phyloP scores from a whole-genome alignment of 2,113 vertebrate species.

The Cinclus cinclus region DNA sequence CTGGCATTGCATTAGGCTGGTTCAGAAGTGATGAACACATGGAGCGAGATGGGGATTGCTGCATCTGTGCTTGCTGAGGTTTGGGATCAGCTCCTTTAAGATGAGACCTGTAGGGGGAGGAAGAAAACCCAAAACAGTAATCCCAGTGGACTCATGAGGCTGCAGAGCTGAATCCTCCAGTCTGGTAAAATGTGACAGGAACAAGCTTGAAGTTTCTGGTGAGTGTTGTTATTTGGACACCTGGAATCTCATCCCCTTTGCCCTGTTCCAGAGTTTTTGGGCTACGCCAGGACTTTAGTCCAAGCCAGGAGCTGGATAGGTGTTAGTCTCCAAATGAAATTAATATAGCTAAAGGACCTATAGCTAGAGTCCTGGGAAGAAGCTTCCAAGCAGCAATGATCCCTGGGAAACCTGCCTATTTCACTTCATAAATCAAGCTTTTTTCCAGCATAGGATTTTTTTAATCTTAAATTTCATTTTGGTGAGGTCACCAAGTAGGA shows the following conservation, averaged over 20 bases:
- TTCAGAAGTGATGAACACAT: background rate
- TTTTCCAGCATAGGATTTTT: background rate
- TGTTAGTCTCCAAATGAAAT: background rate
- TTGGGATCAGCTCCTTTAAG: background rate
- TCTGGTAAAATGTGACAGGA: background rate
- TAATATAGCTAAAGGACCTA: background rate
- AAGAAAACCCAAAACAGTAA: accelerated
- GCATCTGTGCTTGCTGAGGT: background rate
- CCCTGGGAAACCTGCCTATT: background rate
- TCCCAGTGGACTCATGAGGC: background rate
- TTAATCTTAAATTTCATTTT: background rate
- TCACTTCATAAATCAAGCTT: background rate
- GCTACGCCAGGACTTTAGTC: background rate
- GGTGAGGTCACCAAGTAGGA: background rate
- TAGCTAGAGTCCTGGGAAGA: background rate
- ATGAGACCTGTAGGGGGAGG: background rate
- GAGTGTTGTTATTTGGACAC: background rate
- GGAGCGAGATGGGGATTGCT: background rate
- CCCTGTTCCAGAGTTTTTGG: background rate
- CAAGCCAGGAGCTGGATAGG: background rate
- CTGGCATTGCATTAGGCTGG: background rate
- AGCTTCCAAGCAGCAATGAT: background rate
- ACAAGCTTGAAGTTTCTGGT: background rate
- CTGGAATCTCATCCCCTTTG: background rate
- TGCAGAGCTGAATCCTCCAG: accelerated